Conservation (phyloP, 2,797 vertebrate genomes). For the Hydrocynus forskahlii region DNA sequence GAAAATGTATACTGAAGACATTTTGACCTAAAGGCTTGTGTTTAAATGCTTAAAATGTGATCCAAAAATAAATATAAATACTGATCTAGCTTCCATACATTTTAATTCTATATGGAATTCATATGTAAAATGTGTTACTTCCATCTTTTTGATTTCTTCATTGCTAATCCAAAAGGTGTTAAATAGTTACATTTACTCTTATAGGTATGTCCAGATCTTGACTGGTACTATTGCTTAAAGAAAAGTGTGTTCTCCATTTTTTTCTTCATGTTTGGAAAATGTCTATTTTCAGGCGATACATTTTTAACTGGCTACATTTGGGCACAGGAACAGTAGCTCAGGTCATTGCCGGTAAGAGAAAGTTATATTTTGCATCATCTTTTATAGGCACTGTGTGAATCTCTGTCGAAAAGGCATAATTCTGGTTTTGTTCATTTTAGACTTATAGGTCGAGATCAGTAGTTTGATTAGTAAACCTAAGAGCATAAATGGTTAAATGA, state of each 20-base stretch:
- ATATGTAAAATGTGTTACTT: too few relatives aligned
- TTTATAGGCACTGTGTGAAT: neutral
- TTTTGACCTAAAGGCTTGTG: neutral
- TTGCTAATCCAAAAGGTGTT: neutral
- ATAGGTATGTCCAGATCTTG: neutral
- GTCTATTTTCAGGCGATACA: conserved; percentile 73
- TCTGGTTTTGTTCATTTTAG: neutral
- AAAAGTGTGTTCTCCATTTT: too few relatives aligned
- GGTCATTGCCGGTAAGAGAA: conserved; percentile 83
- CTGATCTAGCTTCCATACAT: too few relatives aligned
- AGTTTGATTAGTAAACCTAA: neutral
- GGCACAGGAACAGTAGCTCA: conserved; percentile 78
- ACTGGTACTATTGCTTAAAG: neutral
- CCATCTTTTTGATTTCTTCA: neutral
- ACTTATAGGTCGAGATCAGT: neutral
- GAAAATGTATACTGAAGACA: neutral
- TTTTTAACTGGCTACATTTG: conserved; percentile 88
- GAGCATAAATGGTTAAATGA: neutral
- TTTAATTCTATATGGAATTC: too few relatives aligned
- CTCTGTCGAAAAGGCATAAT: neutral
- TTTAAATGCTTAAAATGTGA: too few relatives aligned
- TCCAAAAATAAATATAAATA: too few relatives aligned
- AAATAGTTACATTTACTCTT: neutral
- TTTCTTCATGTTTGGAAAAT: too few relatives aligned
- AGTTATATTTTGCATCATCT: neutral